phyloP scores from a whole-genome alignment of 2,113 vertebrate species.

The Forbesichthys agassizii region DNA sequence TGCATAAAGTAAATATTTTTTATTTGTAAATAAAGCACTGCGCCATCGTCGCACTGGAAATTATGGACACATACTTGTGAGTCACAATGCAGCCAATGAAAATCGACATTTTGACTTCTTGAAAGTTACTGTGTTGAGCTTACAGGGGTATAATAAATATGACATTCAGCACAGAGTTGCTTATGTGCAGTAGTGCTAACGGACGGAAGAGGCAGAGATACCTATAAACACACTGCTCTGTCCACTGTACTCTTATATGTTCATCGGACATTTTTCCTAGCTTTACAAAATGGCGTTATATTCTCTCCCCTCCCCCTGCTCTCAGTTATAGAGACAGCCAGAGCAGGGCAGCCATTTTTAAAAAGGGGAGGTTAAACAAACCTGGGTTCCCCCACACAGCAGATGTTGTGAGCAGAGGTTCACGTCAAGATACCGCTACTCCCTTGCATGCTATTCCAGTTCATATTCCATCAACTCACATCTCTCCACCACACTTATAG shows the following conservation, averaged over 20 bases:
- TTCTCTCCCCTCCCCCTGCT: constrained; percentile 17
- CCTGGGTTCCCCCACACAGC: constrained; percentile 65
- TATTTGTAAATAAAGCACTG: too few relatives aligned
- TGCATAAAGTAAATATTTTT: too few relatives aligned
- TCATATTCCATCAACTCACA: neutral
- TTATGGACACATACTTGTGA: too few relatives aligned
- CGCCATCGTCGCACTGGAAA: too few relatives aligned
- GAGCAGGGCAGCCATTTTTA: constrained; percentile 46
- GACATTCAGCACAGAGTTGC: too few relatives aligned
- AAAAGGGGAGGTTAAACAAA: constrained; percentile 55
- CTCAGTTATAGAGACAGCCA: constrained; percentile 7
- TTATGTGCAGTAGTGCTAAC: too few relatives aligned
- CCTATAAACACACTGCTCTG: neutral
- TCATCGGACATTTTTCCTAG: constrained; percentile 31
- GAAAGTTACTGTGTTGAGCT: too few relatives aligned
- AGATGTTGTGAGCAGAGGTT: constrained; percentile 70
- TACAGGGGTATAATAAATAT: too few relatives aligned
- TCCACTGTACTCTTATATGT: neutral
- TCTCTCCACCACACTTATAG: too few relatives aligned
- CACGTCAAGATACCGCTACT: constrained; percentile 52
- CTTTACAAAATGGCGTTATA: neutral
- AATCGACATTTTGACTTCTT: too few relatives aligned
- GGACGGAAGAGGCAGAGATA: too few relatives aligned
- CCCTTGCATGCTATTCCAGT: constrained; percentile 30
- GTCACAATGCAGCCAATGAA: too few relatives aligned